Percentiles rank a stretch among this genome's conserved stretches.
Evolutionary conservation across 2,797 vertebrate genomes (phyloP).

Genomic region (Hylomyscus alleni): DNA sequence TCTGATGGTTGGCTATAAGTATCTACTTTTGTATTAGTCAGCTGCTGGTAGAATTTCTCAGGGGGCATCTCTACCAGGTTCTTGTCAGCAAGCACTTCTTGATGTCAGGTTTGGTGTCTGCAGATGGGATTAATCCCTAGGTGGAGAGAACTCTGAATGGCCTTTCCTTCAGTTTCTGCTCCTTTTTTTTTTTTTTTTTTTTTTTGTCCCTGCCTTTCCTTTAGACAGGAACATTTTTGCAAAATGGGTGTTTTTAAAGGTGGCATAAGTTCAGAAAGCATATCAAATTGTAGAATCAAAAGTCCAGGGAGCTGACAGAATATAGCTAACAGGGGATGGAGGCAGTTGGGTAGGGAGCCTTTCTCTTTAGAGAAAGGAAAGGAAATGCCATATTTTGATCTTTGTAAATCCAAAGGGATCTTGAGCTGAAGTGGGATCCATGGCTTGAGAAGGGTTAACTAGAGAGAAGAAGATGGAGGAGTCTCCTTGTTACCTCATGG

Average conservation of each 20-base stretch:
- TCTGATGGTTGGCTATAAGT: too few relatives aligned
- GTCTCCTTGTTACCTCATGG: not conserved
- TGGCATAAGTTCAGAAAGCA: not conserved
- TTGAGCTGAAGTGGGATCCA: not conserved
- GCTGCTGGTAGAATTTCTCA: too few relatives aligned
- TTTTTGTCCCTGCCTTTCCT: too few relatives aligned
- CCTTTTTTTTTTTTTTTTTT: too few relatives aligned
- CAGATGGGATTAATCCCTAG: too few relatives aligned
- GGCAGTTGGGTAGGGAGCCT: not conserved
- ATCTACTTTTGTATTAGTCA: too few relatives aligned
- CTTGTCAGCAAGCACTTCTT: too few relatives aligned
- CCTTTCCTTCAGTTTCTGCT: too few relatives aligned
- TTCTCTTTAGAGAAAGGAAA: not conserved
- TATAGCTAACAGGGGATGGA: not conserved
- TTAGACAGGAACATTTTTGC: not conserved
- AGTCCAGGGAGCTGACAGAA: too few relatives aligned
- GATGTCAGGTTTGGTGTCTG: too few relatives aligned
- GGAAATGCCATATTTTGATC: not conserved
- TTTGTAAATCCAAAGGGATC: not conserved
- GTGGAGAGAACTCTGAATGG: too few relatives aligned
- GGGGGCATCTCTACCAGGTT: too few relatives aligned
- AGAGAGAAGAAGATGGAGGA: not conserved
- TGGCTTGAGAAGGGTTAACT: not conserved
- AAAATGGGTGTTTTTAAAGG: constrained; percentile 4
- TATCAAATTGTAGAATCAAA: not conserved